phyloP scores from a whole-genome alignment of 2,888 invertebrate species.

The Neoaliturus tenellus region DNA sequence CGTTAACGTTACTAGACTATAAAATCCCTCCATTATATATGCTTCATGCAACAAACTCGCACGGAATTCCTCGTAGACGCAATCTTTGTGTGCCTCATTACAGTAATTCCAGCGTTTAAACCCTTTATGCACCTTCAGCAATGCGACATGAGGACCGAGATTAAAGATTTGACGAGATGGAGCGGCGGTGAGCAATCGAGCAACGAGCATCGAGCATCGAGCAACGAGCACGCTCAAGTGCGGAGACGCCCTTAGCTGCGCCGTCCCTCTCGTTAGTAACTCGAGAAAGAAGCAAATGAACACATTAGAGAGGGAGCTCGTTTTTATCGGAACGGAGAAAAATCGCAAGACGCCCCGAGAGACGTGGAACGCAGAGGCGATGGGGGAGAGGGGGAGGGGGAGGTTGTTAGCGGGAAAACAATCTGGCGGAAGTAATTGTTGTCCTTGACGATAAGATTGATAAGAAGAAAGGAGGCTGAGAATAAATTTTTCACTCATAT shows the following conservation, averaged over 20 bases:
- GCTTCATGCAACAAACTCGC: too few species aligned
- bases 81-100: constrained; percentile 3
- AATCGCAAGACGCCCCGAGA: constrained; percentile 36
- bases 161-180: background rate
- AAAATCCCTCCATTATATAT: too few species aligned
- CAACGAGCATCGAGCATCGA: background rate
- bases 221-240: background rate
- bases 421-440: constrained; percentile 19
- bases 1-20: too few species aligned
- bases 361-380: background rate
- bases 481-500: too few species aligned
- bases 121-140: background rate
- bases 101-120: background rate
- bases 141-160: background rate
- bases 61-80: background rate
- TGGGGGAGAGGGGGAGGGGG: background rate
- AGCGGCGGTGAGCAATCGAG: background rate
- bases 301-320: constrained; percentile 23
- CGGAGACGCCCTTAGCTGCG: constrained; percentile 11
- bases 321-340: constrained; percentile 43
- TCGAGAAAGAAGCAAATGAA: constrained; percentile 50
- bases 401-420: constrained; percentile 25
- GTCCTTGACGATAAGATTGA: background rate
- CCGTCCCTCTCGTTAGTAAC: constrained; percentile 32
- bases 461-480: background rate